Base-by-base conservation (phyloP, 2,113 vertebrate genomes). In the Verasper variegatus region DNA sequence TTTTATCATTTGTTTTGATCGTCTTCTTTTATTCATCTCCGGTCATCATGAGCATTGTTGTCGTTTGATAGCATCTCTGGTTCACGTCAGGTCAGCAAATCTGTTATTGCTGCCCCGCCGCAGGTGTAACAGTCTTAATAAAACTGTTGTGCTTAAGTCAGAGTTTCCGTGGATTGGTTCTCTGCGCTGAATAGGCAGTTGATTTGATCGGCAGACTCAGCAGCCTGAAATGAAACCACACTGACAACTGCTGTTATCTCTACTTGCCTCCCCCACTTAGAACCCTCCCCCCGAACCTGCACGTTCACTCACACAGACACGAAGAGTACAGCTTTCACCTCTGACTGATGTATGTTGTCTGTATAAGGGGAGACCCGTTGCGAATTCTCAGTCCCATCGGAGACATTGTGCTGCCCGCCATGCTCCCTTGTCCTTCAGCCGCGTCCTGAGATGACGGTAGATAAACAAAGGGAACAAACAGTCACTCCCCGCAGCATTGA, bases 401-500 rank as follows among this genome's bases (percentile, higher is more conserved):
- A 93, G 85, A 87, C 83, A 80, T 90, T 83, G 77, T 73, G 74
- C 77, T 74, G 55, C 45, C 74, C 11, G 58, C 78, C 80, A 0
- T 80, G 90, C 82, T 83, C 78, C 63, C 78, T 68, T 69, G 91
- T 90, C 90, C 91, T 92, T 93, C 89, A 88, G 72, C 65, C 14
- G 75, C 58, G 40, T 85, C 81, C 83, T 51, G 76, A 84, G 82
- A 81, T 91, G 92, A 89, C 88, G 71, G 84, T 90, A 85, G 91
- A 90, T 92, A 93, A 93, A 93, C 91, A 92, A 89, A 77, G 84
- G 79, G 82, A 90, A 81, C 92, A 93, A 93, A 92, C 92, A 90
- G 88, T 84, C 86, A 88, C 92, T 91, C 92, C 92, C 92, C 89
- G 88, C 86, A 80, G 75, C 90, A 92, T 93, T 91, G 92, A 93